Evolutionary conservation across 2,113 vertebrate genomes (phyloP), one percentile per base, ranked within the genome.

Genomic region (Halichoeres trimaculatus): DNA sequence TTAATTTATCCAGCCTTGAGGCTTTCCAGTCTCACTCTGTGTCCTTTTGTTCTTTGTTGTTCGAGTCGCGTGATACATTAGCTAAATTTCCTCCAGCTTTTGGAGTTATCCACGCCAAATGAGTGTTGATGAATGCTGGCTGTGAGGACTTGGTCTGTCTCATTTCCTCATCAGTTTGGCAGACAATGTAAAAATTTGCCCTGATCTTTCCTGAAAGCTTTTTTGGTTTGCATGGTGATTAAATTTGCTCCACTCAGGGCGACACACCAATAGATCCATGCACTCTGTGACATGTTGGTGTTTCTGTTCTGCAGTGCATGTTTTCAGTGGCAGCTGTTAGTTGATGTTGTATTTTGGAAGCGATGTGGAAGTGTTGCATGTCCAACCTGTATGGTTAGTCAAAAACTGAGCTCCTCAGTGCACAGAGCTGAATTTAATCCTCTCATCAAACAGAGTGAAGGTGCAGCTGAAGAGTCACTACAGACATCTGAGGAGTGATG

Each of bases 1-100:
- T 41, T 80, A n/a, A 22, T 68, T 35, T 41, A 41, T 68, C 23
- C 63, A 66, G 45, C 22, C 61, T 59, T 40, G 48, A 38, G 22
- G 23, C 16, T 59, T 59, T 59, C 19, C 45, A 74, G 2, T 20
- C 2, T 17, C 0, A 7, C 17, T 57, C 12, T 41, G 14, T 41
- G 12, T 3, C 40, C 13, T 41, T 30, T 41, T 12, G 40, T 41
- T 16, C 1, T 4, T 41, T 14, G 12, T 4, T 41, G 30, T 30
- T 30, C 11, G 12, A 41, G 12, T 65, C 13, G 59, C 12, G 38
- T 19, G 13, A 54, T 40, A 11, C 10, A 59, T 4, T 23, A 10
- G 20, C 23, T 47, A 40, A 9, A 24, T 57, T 5, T 9, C 16
- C 38, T 38, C 7, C 13, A 20, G 16, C 0, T 54, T 64, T 38